Evolutionary conservation across 2,113 vertebrate genomes (phyloP).

Genomic region (Muntiacus reevesi): DNA sequence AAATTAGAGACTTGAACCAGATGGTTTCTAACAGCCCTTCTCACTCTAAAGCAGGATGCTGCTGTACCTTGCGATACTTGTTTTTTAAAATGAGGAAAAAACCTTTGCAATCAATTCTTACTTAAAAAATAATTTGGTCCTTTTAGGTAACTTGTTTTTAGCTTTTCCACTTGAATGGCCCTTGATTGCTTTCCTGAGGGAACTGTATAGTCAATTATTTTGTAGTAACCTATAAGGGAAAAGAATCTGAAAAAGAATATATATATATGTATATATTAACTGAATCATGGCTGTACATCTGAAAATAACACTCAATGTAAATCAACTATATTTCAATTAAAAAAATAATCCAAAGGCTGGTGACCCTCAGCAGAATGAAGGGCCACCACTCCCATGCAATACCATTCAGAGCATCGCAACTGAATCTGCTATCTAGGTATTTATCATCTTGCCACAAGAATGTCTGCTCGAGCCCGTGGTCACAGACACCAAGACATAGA

Average conservation of each 20-base stretch:
- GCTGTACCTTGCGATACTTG: neutral
- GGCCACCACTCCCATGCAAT: no score
- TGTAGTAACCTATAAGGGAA: neutral
- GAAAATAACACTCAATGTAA: neutral
- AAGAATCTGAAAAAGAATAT: neutral
- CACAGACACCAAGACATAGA: neutral
- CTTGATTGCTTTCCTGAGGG: neutral
- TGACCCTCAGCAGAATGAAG: neutral
- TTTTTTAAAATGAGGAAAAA: neutral
- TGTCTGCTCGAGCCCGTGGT: neutral
- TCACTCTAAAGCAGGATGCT: neutral
- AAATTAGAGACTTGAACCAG: neutral
- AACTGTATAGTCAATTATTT: neutral
- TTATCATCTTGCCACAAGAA: neutral
- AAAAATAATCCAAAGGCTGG: neutral
- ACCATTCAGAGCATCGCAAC: neutral
- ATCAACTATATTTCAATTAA: neutral
- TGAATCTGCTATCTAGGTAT: neutral
- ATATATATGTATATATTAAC: neutral
- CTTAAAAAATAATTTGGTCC: conserved; percentile 31
- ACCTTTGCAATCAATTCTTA: neutral
- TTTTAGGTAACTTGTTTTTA: conserved; percentile 19
- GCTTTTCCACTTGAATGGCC: neutral
- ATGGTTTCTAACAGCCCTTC: neutral
- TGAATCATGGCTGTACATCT: neutral